A percentile compares a stretch with the other conserved stretches of the same genome.
phyloP scores from a whole-genome alignment of 2,797 vertebrate species.

The Phrynocephalus forsythii region DNA sequence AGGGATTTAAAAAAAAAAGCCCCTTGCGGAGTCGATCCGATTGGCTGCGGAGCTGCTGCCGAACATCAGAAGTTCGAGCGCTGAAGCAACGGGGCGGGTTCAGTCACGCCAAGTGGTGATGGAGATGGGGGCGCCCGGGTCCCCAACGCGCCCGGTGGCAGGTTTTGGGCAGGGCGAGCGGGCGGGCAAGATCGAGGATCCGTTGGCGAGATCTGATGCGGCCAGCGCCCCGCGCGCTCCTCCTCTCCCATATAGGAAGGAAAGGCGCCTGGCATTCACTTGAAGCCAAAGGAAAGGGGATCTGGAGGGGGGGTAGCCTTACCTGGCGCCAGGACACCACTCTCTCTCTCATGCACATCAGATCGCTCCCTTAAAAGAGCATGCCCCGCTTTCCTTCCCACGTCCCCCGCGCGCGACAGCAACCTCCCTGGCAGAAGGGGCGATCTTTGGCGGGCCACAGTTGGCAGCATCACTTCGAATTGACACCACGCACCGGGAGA shows the following conservation, averaged over 20 bases:
- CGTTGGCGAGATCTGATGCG: not conserved
- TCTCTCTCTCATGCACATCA: too few relatives aligned
- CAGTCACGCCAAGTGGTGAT: not conserved
- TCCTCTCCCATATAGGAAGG: not conserved
- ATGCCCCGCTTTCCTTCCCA: not conserved
- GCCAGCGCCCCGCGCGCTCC: too few relatives aligned
- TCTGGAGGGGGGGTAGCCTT: not conserved
- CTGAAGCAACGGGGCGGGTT: conserved; percentile 13
- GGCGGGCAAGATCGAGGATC: not conserved
- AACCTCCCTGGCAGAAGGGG: not conserved
- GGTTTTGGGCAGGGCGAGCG: not conserved
- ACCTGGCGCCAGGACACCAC: conserved; percentile 6
- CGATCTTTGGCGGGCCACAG: too few relatives aligned
- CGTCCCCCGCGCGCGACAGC: not conserved
- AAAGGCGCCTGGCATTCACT: conserved; percentile 45
- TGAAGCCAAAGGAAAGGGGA: not conserved
- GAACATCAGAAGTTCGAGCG: conserved; percentile 43
- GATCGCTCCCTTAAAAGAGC: not conserved
- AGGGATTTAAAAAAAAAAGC: not conserved
- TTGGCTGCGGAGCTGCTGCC: conserved; percentile 13
- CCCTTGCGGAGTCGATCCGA: conserved; percentile 34
- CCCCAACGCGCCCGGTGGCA: conserved; percentile 26
- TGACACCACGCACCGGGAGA: too few relatives aligned
- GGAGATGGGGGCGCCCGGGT: not conserved
- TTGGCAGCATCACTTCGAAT: too few relatives aligned